Base-by-base conservation (phyloP, 2,888 invertebrate species). In the Galeopsomyia nigrocyanea region DNA sequence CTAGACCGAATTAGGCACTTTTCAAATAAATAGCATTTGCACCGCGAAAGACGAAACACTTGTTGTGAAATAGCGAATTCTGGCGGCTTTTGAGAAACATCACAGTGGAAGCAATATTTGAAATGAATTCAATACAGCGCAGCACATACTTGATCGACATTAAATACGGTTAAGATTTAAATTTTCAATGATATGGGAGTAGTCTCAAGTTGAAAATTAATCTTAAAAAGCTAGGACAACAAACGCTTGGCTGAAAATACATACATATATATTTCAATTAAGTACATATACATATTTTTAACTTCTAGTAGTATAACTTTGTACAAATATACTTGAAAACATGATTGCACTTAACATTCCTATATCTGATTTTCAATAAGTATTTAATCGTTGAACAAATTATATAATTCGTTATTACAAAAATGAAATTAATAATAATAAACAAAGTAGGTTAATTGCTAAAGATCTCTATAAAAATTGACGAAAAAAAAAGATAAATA, bases 261-360 rank as follows among this genome's bases (percentile, higher is more conserved):
- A 69, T 74, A 49, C 64, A 75, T 67, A 68, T 67, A 68, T 56
- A 53, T 75, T 63, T 50, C 65, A 62, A 57, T 62, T 71, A 73
- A 61, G 55, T 71, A 76, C 64, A 68, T 71, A 73, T 71, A 73
- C 71, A 66, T 19, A 14, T 74, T 66, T 69, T 65, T 26, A 72
- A 67, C 68, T 65, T 73, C n/a, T n/a, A n/a, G 53, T 66, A 63
- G 69, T 60, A 62, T 68, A 75, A 68, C 73, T 75, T 73, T 75
- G 75, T 75, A 75, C 75, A 75, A 64, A 51, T 64, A 68, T 67
- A 57, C 19, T 69, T 67, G 31, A 74, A 71, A 72, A 72, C 51
- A 17, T 63, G 73, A 75, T 75, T 75, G 73, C 73, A 75, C 75
- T 75, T 68, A 75, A 69, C 61, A 68, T 71, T 73, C 69, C 73